Percentiles rank a stretch among this genome's conserved stretches.
Evolutionary conservation across 1,140 invertebrate species (phyloP).

Genomic region (Pararge aegeria): DNA sequence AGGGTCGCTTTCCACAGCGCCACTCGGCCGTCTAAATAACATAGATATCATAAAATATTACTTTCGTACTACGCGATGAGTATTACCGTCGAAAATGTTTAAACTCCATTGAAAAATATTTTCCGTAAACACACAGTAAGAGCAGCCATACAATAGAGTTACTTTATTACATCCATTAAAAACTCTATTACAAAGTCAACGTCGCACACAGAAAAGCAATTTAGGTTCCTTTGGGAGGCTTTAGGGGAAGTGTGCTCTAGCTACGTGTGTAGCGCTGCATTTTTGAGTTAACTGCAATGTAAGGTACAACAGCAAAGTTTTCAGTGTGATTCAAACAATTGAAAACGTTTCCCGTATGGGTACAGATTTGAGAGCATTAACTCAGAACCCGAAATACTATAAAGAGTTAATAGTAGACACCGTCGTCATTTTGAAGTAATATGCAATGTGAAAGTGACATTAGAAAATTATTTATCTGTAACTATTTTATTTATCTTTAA

Average conservation of each 20-base stretch:
- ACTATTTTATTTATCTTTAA: too few species aligned
- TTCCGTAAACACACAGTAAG: neutral
- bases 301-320: neutral
- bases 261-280: slow-evolving; percentile 19
- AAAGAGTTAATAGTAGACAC: too few species aligned
- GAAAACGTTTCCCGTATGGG: neutral
- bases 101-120: neutral
- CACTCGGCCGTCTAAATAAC: too few species aligned
- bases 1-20: too few species aligned
- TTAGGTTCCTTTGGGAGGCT: slow-evolving; percentile 22
- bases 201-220: slow-evolving; percentile 26
- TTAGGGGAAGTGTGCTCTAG: slow-evolving; percentile 16
- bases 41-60: too few species aligned
- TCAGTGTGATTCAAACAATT: neutral
- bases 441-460: too few species aligned
- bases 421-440: too few species aligned
- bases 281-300: slow-evolving; percentile 19
- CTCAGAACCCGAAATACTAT: too few species aligned
- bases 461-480: too few species aligned
- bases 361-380: too few species aligned
- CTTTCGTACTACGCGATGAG: too few species aligned
- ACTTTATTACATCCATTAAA: slow-evolving; percentile 15
- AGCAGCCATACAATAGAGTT: neutral
- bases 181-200: slow-evolving; percentile 18
- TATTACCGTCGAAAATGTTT: neutral